Evolutionary conservation across 2,797 vertebrate species (phyloP), one percentile per base, ranked within the genome.

Genomic region (Mormyrus proboscirostris): DNA sequence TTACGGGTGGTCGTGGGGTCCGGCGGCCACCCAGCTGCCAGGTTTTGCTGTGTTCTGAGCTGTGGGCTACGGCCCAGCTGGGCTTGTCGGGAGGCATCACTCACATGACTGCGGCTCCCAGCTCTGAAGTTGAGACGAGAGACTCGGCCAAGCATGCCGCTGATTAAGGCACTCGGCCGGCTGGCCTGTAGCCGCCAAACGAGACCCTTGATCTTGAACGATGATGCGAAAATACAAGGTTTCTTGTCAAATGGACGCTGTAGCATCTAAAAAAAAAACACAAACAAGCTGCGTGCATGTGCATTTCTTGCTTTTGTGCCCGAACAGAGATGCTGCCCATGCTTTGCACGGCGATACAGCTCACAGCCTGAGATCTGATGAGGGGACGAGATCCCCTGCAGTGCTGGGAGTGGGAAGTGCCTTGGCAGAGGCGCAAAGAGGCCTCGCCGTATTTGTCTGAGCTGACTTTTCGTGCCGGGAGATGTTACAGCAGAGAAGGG

Each of bases 341-440:
- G 50, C 22, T 12, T 83, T 25, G 41, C 38, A 14, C 12, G 29
- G 73, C 12, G 33, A 22, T 33, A 29, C 88, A 8, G 19, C 33
- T 73, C 9, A 59, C 12, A 83, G 51, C 73, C 73, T 79, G 73
- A 79, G 16, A 47, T 79, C 16, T 90, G 90, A 91, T 88, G 29
- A 88, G 22, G n/a, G 90, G 25, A 47, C 88, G 83, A 16, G 76
- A 79, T 16, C 90, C 9, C 73, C 4, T 69, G 16, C 16, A 44
- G 73, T 16, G 38, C 3, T 9, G 44, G 84, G 89, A 47, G 90
- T 69, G 89, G 53, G 89, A 33, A 55, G 65, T 59, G 82, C 76
- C 89, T 83, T 25, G 29, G 73, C 90, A 88, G 90, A 0, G 22
- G 76, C 1, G 12, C 8, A 33, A 14, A 22, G 49, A 85, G 55